Conservation (phyloP, 2,888 invertebrate species). For the Heterodera filipjevi region DNA sequence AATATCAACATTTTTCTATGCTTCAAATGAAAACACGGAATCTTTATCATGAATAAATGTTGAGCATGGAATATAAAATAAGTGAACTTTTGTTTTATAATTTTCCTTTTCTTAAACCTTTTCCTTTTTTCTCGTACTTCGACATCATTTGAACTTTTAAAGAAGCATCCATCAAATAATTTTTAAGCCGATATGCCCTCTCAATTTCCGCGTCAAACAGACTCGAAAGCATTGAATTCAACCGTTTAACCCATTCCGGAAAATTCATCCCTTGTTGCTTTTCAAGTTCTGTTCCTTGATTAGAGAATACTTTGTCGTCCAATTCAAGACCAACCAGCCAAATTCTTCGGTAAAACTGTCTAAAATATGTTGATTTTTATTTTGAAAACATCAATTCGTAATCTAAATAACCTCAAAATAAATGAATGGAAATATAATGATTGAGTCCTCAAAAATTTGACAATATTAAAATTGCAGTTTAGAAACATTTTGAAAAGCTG, state of each 20-base stretch:
- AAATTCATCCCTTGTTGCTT: background rate
- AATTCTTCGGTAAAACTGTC: background rate
- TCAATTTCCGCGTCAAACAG: background rate
- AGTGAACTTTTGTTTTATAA: background rate
- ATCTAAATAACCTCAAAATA: background rate
- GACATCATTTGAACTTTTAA: background rate
- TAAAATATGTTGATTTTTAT: background rate
- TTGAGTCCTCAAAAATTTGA: no score
- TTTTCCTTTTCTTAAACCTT: background rate
- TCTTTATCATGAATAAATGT: no score
- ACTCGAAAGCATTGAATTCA: background rate
- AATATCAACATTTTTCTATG: no score
- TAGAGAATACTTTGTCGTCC: background rate
- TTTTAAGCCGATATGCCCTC: background rate
- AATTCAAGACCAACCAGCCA: background rate
- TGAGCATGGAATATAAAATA: no score
- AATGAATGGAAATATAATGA: background rate
- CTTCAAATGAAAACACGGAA: no score
- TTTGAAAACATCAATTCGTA: background rate
- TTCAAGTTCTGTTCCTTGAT: background rate
- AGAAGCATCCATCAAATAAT: background rate
- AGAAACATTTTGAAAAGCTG: no score
- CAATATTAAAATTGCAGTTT: no score
- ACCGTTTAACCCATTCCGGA: background rate
- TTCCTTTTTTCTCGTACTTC: background rate